These are phyloP conservation scores for Drosophila pallidifrons DNA, from an alignment of 1,140 invertebrate species.

Conservation along the genomic window DNA sequence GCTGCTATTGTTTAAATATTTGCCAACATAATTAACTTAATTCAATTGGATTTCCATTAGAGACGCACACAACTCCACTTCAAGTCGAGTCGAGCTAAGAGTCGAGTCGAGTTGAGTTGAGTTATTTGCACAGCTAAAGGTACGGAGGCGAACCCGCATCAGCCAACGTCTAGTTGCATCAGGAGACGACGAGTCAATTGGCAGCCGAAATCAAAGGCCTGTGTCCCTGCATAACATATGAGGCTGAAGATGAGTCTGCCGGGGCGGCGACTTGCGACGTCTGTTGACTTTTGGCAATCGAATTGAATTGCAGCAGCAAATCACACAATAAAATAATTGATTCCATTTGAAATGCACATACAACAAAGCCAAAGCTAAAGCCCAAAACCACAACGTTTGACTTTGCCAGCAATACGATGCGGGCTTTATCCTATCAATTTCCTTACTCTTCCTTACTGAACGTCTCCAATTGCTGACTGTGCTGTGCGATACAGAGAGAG, in stretches of 20 bases:
- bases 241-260: slow-evolving; percentile 44
- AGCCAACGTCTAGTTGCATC: not conserved
- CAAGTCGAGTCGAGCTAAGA: slow-evolving; percentile 15
- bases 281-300: slow-evolving; percentile 75
- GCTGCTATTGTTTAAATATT: slow-evolving; percentile 84
- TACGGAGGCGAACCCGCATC: slow-evolving; percentile 37
- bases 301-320: slow-evolving; percentile 70
- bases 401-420: slow-evolving; percentile 57
- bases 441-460: not conserved
- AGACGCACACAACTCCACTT: slow-evolving; percentile 51
- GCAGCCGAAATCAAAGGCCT: slow-evolving; percentile 57
- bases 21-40: slow-evolving; percentile 85
- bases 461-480: slow-evolving; percentile 57
- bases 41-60: slow-evolving; percentile 84
- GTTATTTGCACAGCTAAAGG: slow-evolving; percentile 72
- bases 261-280: slow-evolving; percentile 51
- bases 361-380: slow-evolving; percentile 17
- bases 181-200: slow-evolving; percentile 16
- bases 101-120: slow-evolving; percentile 22
- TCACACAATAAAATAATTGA: slow-evolving; percentile 84
- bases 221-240: slow-evolving; percentile 70
- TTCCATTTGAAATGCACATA: slow-evolving; percentile 81
- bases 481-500: slow-evolving; percentile 41
- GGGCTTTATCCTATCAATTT: slow-evolving; percentile 53
- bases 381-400: slow-evolving; percentile 31